Conservation (phyloP, 92 coral and sea anemone species). For the Zoanthus solanderi region DNA sequence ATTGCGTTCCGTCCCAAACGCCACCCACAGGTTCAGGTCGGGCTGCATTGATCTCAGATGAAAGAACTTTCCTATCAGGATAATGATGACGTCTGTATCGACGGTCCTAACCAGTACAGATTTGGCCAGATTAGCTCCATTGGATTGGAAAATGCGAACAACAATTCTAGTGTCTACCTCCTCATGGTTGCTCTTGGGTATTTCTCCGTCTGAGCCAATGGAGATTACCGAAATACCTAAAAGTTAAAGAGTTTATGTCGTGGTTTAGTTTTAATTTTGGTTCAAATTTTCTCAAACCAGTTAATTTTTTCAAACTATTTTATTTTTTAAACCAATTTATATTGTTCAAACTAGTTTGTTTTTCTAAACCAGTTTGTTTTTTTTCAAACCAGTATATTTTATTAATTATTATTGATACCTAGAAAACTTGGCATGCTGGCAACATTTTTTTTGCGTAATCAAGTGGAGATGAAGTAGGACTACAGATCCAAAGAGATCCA, state of each 20-base stretch:
- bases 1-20: slow-evolving; percentile 63
- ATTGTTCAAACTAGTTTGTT: too few relatives aligned
- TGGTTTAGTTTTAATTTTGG: too few relatives aligned
- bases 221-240: slow-evolving; percentile 24
- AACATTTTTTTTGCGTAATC: too few relatives aligned
- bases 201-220: slow-evolving; percentile 13
- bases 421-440: too few relatives aligned
- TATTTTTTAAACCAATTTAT: too few relatives aligned
- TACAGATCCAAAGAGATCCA: too few relatives aligned
- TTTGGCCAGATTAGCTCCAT: slow-evolving; percentile 4
- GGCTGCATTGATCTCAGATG: slow-evolving; percentile 37
- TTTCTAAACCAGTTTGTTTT: too few relatives aligned
- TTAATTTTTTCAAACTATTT: too few relatives aligned
- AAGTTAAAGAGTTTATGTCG: neutral
- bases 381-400: too few relatives aligned
- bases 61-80: slow-evolving; percentile 53
- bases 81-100: slow-evolving; percentile 43
- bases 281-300: too few relatives aligned
- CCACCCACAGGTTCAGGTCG: slow-evolving; percentile 56
- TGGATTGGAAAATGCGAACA: neutral
- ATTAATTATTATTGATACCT: too few relatives aligned
- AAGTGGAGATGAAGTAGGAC: too few relatives aligned
- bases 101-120: slow-evolving; percentile 36
- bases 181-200: slow-evolving; percentile 48
- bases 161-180: slow-evolving; percentile 61